These are phyloP conservation scores for Drosophila macrospina DNA, from an alignment of 2,888 invertebrate species.

Conservation along the genomic window DNA sequence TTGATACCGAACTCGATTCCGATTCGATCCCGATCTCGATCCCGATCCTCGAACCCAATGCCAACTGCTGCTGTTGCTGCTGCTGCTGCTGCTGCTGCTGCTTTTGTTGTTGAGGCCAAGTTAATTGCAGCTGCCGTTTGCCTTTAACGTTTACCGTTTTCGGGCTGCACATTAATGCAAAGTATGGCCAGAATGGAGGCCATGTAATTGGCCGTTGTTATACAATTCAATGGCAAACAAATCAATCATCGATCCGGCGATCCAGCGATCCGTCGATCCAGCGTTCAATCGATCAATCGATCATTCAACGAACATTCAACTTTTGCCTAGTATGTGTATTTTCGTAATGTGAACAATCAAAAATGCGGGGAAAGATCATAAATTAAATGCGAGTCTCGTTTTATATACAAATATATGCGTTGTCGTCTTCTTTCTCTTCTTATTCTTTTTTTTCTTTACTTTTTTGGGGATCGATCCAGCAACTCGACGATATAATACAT, in stretches of 20 bases:
- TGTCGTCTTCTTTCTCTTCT: conserved; percentile 14
- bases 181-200: conserved; percentile 33
- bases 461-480: conserved; percentile 12
- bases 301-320: conserved; percentile 70
- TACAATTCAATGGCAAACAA: conserved; percentile 57
- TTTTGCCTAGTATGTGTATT: conserved; percentile 17
- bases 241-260: conserved; percentile 79
- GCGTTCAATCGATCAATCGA: conserved; percentile 70
- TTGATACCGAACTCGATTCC: background rate
- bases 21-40: background rate
- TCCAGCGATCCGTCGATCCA: conserved; percentile 71
- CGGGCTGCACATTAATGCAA: conserved; percentile 57
- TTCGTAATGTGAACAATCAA: conserved; percentile 50
- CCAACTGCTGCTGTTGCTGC: background rate
- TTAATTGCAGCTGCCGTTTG: conserved; percentile 62
- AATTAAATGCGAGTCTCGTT: conserved; percentile 61
- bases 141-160: conserved; percentile 49
- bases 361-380: conserved; percentile 69
- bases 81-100: no score
- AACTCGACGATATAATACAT: conserved; percentile 55
- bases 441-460: conserved; percentile 21
- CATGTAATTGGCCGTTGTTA: conserved; percentile 42
- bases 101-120: background rate
- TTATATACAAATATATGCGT: conserved; percentile 48
- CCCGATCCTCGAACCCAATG: background rate